A percentile compares a stretch with the other conserved stretches of the same genome.
Conservation (phyloP, 2,113 vertebrate species). For the Otus sunia region DNA sequence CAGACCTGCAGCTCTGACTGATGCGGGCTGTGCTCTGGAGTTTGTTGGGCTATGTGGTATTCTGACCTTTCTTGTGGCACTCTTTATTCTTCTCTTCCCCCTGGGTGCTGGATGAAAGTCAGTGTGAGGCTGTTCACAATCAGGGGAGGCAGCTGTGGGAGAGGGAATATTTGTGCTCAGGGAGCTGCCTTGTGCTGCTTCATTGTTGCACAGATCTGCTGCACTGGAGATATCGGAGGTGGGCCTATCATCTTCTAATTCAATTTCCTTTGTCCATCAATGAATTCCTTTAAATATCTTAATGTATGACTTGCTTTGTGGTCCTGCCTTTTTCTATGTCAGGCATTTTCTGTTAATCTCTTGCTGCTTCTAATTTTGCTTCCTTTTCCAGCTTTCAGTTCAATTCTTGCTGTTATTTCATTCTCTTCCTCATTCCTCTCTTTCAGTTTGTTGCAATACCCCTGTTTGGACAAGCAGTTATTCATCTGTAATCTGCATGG, state of each 20-base stretch:
- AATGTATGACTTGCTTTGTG: neutral
- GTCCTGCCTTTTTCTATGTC: neutral
- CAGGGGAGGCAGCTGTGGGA: neutral
- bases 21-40: neutral
- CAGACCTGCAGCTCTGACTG: neutral
- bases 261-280: neutral
- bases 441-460: neutral
- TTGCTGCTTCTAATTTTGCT: neutral
- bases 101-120: neutral
- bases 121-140: neutral
- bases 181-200: neutral
- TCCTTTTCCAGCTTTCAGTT: neutral
- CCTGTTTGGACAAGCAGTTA: neutral
- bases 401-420: neutral
- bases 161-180: neutral
- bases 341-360: neutral
- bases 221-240: no score
- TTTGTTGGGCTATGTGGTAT: rapidly evolving
- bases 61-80: neutral
- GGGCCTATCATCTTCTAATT: neutral
- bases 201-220: neutral
- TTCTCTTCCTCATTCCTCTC: neutral
- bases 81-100: neutral
- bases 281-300: neutral
- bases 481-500: neutral